Evolutionary conservation across 2,888 invertebrate species (phyloP), one percentile per base, ranked within the genome.

Genomic region (Myopa testacea): DNA sequence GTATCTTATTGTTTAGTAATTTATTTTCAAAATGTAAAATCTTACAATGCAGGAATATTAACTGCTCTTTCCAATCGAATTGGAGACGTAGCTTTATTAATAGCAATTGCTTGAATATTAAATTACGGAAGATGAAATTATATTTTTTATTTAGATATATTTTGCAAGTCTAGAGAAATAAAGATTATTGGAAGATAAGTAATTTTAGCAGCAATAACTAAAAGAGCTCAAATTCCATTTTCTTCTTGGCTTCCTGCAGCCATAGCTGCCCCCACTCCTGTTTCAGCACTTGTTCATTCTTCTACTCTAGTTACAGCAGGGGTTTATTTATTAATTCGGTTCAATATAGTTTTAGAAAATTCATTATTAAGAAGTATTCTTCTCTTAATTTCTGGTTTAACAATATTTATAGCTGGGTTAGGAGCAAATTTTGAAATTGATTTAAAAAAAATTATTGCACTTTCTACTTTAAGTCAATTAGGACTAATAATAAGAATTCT

Each of bases 161-260:
- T 91, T 85, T 85, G 84, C 82, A 88, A 84, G 87, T 89, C 90
- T 89, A 88, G 77, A 81, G 83, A 83, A 78, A 91, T 91, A 86
- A 82, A 82, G 83, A 84, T 91, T 83, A 87, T 91, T 87, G 85
- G 86, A 0, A 10, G 82, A n/a, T 89, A 92, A 84, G 85, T 91
- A 81, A 89, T 90, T 86, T 88, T 91, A 82, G 92, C 93, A 0
- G 91, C 92, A 75, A 92, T 94, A 90, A 94, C 94, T 79, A 95
- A 95, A 89, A 95, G 94, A 82, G 95, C 94, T 86, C 94, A 95
- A 89, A 92, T 95, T 91, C 94, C 95, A 69, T 95, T 95, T 93
- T 94, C 93, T 80, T 91, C 93, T 68, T 95, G 94, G 84, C 88
- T 94, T 71, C 95, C 95, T 0, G 93, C 92, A 0, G 94, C 94